Evolutionary conservation across 2,113 vertebrate genomes (phyloP).

Genomic region (Rhea americana): DNA sequence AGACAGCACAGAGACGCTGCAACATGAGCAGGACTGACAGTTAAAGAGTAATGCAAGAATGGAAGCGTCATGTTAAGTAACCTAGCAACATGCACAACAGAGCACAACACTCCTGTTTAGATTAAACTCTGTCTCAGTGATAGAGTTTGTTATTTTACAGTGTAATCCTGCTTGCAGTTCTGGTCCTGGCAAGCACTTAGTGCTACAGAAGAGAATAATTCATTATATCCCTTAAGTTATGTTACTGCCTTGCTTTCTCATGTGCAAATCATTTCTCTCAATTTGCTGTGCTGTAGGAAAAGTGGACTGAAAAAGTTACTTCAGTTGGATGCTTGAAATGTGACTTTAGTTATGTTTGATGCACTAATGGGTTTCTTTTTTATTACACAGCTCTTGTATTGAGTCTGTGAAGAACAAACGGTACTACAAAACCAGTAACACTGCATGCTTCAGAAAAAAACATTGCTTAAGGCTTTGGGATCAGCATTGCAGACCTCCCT

Average conservation of each 20-base stretch:
- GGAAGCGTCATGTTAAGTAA: slow-evolving; percentile 27
- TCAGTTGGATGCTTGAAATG: not conserved
- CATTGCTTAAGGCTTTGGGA: not conserved
- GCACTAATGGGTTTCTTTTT: not conserved
- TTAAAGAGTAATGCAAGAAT: slow-evolving; percentile 15
- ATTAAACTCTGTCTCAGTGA: slow-evolving; percentile 59
- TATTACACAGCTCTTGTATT: not conserved
- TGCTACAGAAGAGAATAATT: not conserved
- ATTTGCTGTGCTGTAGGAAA: not conserved
- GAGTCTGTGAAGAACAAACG: not conserved
- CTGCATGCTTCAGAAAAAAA: not conserved
- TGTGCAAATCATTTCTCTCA: not conserved
- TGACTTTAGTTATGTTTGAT: not conserved
- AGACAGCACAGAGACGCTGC: not conserved
- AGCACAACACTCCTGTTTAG: slow-evolving; percentile 62
- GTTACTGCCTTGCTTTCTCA: slow-evolving; percentile 5
- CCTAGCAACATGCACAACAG: slow-evolving; percentile 76
- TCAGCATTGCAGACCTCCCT: not conserved
- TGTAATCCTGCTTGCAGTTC: slow-evolving; percentile 25
- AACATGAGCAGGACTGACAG: not conserved
- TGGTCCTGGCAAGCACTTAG: slow-evolving; percentile 46
- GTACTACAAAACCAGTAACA: not conserved
- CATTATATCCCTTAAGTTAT: not conserved
- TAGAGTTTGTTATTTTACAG: slow-evolving; percentile 57
- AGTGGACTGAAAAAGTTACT: not conserved